Evolutionary conservation across 2,888 invertebrate genomes (phyloP).

Genomic region (Drosophila fungiperda): DNA sequence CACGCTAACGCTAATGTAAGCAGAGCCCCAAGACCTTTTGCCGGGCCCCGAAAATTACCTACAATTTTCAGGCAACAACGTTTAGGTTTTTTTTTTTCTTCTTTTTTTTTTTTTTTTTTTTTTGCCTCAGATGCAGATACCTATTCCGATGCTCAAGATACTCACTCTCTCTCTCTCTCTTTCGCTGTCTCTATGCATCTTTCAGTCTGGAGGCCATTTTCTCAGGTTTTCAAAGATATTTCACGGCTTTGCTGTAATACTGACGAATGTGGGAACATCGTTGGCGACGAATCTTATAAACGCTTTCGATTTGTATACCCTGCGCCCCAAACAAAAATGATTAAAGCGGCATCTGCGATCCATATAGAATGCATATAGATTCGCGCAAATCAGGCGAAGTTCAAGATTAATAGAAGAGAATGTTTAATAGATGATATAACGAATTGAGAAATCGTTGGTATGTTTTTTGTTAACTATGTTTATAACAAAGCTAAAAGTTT

Average conservation of each 20-base stretch:
- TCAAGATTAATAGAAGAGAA: not conserved
- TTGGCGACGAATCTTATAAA: constrained; percentile 49
- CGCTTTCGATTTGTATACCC: constrained; percentile 35
- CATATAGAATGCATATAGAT: not conserved
- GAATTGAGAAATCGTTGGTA: not conserved
- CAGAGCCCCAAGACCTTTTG: constrained; percentile 42
- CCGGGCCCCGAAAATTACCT: constrained; percentile 63
- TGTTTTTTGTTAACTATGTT: not conserved
- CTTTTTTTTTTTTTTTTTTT: not conserved
- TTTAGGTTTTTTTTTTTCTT: constrained; percentile 36
- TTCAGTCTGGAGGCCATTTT: constrained; percentile 57
- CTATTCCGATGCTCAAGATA: constrained; percentile 2
- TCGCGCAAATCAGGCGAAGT: not conserved
- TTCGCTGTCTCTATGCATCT: constrained; percentile 7
- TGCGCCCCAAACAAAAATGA: not conserved
- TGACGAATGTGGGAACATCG: constrained; percentile 71
- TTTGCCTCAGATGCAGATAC: constrained; percentile 12
- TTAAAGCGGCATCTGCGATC: not conserved
- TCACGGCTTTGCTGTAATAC: constrained; percentile 28
- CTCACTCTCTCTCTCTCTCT: not conserved
- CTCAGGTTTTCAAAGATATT: constrained; percentile 53
- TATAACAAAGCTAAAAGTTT: not conserved
- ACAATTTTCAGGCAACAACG: constrained; percentile 61
- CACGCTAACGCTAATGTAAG: constrained; percentile 68
- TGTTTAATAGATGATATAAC: not conserved